Conservation (phyloP, 2,888 invertebrate species). For the Nineta flava region DNA sequence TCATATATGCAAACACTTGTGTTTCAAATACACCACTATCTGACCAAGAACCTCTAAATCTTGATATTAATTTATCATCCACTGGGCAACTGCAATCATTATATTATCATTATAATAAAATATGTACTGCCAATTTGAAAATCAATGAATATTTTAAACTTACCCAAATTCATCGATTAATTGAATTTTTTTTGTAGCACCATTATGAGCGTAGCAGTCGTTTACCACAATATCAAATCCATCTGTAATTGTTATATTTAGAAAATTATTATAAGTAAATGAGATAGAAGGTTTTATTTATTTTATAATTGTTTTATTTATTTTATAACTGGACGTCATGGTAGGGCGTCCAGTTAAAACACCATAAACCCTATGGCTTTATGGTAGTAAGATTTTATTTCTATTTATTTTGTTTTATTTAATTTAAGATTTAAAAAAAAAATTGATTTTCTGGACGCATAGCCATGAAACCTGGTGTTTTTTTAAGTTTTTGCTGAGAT, state of each 20-base stretch:
- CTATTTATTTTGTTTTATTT: no score
- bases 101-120: background rate
- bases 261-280: conserved; percentile 1
- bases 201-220: conserved; percentile 88
- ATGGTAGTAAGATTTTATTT: no score
- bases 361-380: no score
- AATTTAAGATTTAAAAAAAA: no score
- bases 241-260: conserved; percentile 37
- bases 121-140: background rate
- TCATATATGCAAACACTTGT: conserved; percentile 89
- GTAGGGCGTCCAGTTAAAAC: no score
- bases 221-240: conserved; percentile 91
- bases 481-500: no score
- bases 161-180: conserved; percentile 84
- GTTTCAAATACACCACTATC: conserved; percentile 83
- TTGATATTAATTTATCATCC: conserved; percentile 80
- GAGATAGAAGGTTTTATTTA: no score
- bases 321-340: background rate
- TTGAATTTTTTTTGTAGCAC: conserved; percentile 80
- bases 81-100: conserved; percentile 58
- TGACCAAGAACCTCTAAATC: conserved; percentile 87
- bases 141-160: conserved; percentile 18
- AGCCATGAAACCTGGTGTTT: no score
- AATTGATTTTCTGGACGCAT: no score
- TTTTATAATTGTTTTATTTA: background rate